Conservation (phyloP, 2,797 vertebrate genomes). For the Echiichthys vipera region DNA sequence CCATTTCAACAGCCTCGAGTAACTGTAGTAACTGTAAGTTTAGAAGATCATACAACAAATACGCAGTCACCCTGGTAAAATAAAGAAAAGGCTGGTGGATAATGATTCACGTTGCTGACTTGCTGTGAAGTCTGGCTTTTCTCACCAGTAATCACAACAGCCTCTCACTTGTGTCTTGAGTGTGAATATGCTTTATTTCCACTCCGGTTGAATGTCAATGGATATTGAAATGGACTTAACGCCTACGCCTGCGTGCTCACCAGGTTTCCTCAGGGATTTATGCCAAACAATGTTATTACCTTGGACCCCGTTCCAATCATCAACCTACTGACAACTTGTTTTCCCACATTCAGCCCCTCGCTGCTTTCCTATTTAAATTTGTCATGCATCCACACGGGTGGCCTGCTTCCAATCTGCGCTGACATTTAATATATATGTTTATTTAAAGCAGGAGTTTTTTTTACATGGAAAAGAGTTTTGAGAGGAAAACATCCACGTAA, state of each 20-base stretch:
- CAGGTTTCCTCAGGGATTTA: conserved; percentile 46
- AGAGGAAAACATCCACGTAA: conserved; percentile 4
- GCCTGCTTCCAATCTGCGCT: conserved; percentile 31
- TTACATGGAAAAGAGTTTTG: not conserved
- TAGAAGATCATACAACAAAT: conserved; percentile 15
- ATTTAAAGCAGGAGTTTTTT: conserved; percentile 22
- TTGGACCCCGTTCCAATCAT: conserved; percentile 42
- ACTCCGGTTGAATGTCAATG: conserved; percentile 30
- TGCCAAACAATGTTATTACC: conserved; percentile 48
- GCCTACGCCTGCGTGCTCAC: conserved; percentile 4
- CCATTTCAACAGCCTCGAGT: not conserved
- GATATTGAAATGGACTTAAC: conserved; percentile 28
- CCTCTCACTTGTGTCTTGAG: not conserved
- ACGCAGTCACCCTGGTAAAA: conserved; percentile 2
- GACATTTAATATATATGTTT: conserved; percentile 54
- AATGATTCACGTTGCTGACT: conserved; percentile 15
- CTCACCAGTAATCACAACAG: conserved; percentile 8
- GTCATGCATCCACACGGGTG: conserved; percentile 40
- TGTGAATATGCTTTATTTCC: conserved; percentile 32
- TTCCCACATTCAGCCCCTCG: conserved; percentile 22
- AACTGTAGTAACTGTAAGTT: conserved; percentile 1
- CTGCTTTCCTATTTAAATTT: conserved; percentile 55
- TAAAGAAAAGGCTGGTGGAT: not conserved
- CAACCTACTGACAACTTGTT: conserved; percentile 55
- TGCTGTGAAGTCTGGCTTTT: conserved; percentile 3